Percentiles rank a stretch among this genome's conserved stretches.
Evolutionary conservation across 2,113 vertebrate genomes (phyloP).

Genomic region (Carollia perspicillata): DNA sequence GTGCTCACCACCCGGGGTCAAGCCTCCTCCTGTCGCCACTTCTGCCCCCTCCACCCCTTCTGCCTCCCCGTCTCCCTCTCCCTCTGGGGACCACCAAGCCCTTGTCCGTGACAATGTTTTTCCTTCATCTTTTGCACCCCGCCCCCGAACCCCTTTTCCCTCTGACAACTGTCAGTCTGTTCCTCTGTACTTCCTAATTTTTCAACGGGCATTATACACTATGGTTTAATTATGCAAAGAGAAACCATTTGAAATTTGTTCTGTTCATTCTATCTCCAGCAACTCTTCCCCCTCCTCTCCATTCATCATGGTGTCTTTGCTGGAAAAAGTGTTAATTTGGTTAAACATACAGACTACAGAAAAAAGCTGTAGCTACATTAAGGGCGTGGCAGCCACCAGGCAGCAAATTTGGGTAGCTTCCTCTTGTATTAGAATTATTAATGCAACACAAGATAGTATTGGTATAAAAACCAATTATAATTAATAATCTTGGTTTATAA

Average conservation of each 20-base stretch:
- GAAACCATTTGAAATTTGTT: slow-evolving; percentile 15
- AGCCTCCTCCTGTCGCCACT: background rate
- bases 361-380: background rate
- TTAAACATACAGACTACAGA: background rate
- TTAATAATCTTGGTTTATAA: background rate
- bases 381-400: background rate
- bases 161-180: background rate
- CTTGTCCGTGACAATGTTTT: background rate
- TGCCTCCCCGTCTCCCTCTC: background rate
- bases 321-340: background rate
- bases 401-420: background rate
- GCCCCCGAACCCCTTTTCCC: background rate
- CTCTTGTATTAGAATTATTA: background rate
- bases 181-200: background rate
- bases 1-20: background rate
- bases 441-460: background rate
- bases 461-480: background rate
- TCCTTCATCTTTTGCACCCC: background rate
- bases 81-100: background rate
- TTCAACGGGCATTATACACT: slow-evolving; percentile 22
- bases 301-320: background rate
- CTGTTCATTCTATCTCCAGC: background rate
- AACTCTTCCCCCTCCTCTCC: background rate
- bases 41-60: background rate
- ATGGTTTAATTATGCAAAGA: slow-evolving; percentile 43